A percentile compares a stretch with the other conserved stretches of the same genome.
These are phyloP conservation scores for Microcebus griseorufus DNA, from an alignment of 2,113 vertebrate species.

Conservation along the genomic window DNA sequence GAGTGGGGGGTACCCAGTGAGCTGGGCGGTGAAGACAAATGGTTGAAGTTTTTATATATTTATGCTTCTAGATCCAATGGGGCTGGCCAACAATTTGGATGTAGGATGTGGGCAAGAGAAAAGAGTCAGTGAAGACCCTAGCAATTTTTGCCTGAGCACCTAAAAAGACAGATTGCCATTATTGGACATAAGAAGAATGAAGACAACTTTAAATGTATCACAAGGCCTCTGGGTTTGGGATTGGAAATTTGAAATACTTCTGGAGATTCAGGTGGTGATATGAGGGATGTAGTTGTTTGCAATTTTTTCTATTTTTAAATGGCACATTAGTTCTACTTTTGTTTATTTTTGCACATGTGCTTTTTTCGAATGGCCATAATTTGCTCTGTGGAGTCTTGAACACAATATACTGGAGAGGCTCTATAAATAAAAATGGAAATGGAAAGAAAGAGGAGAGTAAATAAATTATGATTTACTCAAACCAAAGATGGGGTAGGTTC, in stretches of 20 bases:
- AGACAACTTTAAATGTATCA: background rate
- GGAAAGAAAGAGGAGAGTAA: background rate
- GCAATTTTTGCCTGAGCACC: background rate
- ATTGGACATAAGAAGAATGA: background rate
- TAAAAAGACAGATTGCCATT: background rate
- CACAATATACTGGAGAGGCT: background rate
- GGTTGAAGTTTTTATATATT: background rate
- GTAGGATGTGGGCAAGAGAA: background rate
- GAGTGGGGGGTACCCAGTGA: background rate
- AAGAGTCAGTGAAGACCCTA: background rate
- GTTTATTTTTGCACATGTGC: background rate
- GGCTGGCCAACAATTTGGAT: background rate
- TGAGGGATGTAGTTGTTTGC: background rate
- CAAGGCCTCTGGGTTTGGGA: background rate
- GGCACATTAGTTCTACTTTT: constrained; percentile 25
- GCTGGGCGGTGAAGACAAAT: background rate
- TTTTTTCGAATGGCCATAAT: background rate
- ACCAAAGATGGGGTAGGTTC: background rate
- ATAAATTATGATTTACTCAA: background rate
- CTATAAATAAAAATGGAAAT: background rate
- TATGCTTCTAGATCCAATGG: background rate
- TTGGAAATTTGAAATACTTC: background rate
- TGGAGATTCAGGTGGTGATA: background rate
- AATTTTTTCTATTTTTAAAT: background rate
- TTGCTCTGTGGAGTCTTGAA: constrained; percentile 27